Conservation (phyloP, 2,888 invertebrate species). For the Dicyrtoma fusca region DNA sequence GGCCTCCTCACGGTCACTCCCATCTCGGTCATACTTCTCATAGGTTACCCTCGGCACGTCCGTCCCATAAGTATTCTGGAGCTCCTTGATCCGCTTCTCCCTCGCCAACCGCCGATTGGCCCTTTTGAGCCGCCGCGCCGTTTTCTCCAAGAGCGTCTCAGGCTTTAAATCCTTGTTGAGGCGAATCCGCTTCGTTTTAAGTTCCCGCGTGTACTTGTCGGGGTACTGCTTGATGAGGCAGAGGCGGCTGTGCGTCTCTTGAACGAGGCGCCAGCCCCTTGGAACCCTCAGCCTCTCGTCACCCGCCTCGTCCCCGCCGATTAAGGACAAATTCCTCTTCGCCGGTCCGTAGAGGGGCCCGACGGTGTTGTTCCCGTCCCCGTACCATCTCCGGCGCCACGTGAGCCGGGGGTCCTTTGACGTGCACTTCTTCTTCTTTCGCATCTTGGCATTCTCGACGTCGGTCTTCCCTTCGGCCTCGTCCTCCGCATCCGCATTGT, state of each 20-base stretch:
- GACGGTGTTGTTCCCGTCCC: neutral
- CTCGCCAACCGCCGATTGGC: slow-evolving; percentile 3
- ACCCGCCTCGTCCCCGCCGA: neutral
- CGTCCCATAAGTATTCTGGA: slow-evolving; percentile 18
- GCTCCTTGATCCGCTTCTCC: slow-evolving; percentile 23
- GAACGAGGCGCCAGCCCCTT: slow-evolving; percentile 24
- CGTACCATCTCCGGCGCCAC: slow-evolving; percentile 32
- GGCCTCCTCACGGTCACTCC: neutral
- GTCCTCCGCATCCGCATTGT: neutral
- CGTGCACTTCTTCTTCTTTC: too few species aligned
- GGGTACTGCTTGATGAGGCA: slow-evolving; percentile 21
- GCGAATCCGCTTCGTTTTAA: slow-evolving; percentile 13
- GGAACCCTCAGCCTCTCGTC: neutral
- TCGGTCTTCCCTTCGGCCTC: neutral
- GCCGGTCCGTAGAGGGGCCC: too few species aligned
- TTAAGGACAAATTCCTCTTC: too few species aligned
- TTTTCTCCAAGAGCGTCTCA: slow-evolving; percentile 21
- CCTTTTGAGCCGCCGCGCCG: slow-evolving; percentile 15
- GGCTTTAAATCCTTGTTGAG: slow-evolving; percentile 30
- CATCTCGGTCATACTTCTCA: slow-evolving; percentile 21
- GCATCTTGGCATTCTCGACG: too few species aligned
- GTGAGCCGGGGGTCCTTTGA: neutral
- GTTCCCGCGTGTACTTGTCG: neutral
- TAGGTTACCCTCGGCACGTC: slow-evolving; percentile 24
- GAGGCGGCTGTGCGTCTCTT: slow-evolving; percentile 3